A percentile compares a stretch with the other conserved stretches of the same genome.
Evolutionary conservation across 2,797 vertebrate species (phyloP).

Genomic region (Peromyscus eremicus): DNA sequence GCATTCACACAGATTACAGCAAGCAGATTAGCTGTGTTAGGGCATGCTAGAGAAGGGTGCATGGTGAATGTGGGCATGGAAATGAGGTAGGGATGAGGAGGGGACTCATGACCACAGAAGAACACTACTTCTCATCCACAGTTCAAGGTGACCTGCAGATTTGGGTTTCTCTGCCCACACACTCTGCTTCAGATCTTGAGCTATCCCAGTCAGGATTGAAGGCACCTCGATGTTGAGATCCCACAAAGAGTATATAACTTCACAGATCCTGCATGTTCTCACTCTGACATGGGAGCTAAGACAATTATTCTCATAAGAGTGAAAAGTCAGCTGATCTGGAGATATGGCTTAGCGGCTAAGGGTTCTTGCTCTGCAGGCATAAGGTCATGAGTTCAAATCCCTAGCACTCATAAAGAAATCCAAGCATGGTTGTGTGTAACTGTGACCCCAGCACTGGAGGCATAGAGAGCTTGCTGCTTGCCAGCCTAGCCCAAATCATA

Average conservation of each 20-base stretch:
- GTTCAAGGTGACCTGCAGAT: rapidly evolving
- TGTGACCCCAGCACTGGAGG: background rate
- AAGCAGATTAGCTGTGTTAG: no score
- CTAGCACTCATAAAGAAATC: background rate
- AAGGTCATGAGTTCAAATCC: background rate
- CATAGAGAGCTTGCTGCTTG: background rate
- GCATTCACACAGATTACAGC: background rate
- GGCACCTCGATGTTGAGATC: background rate
- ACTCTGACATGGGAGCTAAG: background rate
- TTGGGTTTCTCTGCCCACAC: background rate
- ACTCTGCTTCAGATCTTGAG: background rate
- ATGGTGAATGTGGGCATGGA: background rate
- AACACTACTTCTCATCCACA: background rate
- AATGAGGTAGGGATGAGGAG: background rate
- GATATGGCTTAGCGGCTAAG: background rate
- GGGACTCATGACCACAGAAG: background rate
- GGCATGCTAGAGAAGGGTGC: background rate
- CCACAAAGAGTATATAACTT: background rate
- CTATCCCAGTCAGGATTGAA: background rate
- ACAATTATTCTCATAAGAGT: background rate
- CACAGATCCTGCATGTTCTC: background rate
- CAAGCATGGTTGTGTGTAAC: background rate
- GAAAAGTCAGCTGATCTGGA: background rate
- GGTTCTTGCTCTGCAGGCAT: background rate
- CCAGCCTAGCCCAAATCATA: background rate